Base-by-base conservation (phyloP, 2,888 invertebrate species). In the Plutella xylostella region DNA sequence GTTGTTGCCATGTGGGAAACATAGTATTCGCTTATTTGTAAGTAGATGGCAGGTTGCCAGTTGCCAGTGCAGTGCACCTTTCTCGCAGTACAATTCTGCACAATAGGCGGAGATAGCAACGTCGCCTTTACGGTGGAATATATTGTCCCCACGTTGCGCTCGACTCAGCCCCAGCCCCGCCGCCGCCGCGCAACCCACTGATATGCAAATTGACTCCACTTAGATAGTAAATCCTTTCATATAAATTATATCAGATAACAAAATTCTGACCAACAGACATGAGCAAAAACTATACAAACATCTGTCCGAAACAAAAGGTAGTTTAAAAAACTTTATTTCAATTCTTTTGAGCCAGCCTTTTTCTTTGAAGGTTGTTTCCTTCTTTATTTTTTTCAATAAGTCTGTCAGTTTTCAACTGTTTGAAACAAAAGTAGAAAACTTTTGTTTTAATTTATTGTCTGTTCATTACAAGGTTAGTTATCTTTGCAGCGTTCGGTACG, bases 161-260 rank as follows among this genome's bases (percentile, higher is more conserved):
- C n/a, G n/a, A n/a, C n/a, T n/a, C n/a, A n/a, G n/a, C n/a, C n/a
- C n/a, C n/a, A n/a, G 56, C 39, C 37, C 46, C 12, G 28, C 25
- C 39, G 2, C 61, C 63, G 61, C 57, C 58, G 59, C 60, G 58
- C 61, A 57, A 58, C 59, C 60, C 58, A 60, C 75, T 72, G 76
- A 77, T 78, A 79, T 79, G 78, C 75, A 79, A 79, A 79, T 78
- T 64, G 59, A 67, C 68, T 63, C 69, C 62, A 63, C 55, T 63
- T 58, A 72, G 68, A 77, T 76, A 72, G 73, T 77, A 77, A 78
- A 77, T 70, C 70, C 69, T 72, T 71, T 70, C 63, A 31, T 64
- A 67, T n/a, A n/a, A n/a, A n/a, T n/a, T n/a, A n/a, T n/a, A 78
- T 75, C 77, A 64, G 77, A 78, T 76, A 74, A 66, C 58, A 60